phyloP scores from a whole-genome alignment of 2,797 vertebrate species.

The Simalia tracyae region DNA sequence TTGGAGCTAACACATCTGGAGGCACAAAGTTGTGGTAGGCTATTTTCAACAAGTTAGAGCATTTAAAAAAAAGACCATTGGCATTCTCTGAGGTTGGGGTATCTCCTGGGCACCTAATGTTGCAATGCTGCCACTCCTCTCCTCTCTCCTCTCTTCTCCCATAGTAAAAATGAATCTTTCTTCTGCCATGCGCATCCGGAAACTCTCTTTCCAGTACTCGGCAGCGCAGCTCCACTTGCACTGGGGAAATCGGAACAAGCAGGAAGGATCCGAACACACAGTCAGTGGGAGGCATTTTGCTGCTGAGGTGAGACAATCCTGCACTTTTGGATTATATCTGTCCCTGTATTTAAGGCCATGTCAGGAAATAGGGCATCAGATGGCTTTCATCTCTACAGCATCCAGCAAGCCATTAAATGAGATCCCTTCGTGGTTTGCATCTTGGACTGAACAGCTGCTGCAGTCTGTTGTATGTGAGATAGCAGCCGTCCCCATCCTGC shows the following conservation, averaged over 20 bases:
- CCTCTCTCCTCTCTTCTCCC: constrained; percentile 33
- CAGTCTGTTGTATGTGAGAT: background rate
- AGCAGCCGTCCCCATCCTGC: background rate
- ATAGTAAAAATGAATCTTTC: constrained; percentile 87
- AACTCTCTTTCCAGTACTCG: constrained; percentile 82
- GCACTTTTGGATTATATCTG: background rate
- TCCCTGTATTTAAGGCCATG: background rate
- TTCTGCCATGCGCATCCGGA: constrained; percentile 80
- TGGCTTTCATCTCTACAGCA: background rate
- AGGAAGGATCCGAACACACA: constrained; percentile 87
- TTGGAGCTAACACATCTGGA: background rate
- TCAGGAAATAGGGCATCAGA: background rate
- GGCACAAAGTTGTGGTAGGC: background rate
- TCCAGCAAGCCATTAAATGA: background rate
- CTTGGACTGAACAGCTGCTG: background rate
- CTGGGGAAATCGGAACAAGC: constrained; percentile 84
- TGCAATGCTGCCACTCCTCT: no score
- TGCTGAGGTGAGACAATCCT: constrained; percentile 81
- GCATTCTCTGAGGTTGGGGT: background rate
- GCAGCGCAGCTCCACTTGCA: constrained; percentile 92
- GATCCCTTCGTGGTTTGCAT: background rate
- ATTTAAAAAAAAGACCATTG: background rate
- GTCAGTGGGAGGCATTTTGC: constrained; percentile 84
- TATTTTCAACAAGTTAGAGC: background rate
- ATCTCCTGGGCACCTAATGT: background rate